Evolutionary conservation across 2,888 invertebrate genomes (phyloP).

Genomic region (Camptogramma bilineatum): DNA sequence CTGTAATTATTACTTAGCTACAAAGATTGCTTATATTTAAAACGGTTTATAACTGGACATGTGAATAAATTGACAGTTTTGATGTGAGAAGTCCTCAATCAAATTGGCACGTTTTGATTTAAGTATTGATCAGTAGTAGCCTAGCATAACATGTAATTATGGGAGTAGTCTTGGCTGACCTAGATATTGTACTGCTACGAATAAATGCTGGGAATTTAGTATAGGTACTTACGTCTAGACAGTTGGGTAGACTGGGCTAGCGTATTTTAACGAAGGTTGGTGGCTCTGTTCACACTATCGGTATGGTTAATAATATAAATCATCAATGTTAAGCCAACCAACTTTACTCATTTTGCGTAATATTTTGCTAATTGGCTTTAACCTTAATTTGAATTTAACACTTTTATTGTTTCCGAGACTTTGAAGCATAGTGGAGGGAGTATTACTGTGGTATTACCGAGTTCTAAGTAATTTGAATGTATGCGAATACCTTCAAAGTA

Average conservation of each 20-base stretch:
- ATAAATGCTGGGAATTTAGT: slow-evolving; percentile 29
- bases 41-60: slow-evolving; percentile 19
- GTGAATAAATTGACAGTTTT: slow-evolving; percentile 20
- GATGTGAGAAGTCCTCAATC: slow-evolving; percentile 21
- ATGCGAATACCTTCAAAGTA: slow-evolving; percentile 9
- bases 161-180: slow-evolving; percentile 35
- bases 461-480: background rate
- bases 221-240: slow-evolving; percentile 33
- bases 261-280: slow-evolving; percentile 8
- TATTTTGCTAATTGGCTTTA: background rate
- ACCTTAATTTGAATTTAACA: background rate
- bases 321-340: background rate
- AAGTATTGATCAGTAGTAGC: slow-evolving; percentile 31
- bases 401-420: background rate
- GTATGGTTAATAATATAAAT: background rate
- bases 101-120: slow-evolving; percentile 32
- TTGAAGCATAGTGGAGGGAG: background rate
- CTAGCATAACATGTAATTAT: slow-evolving; percentile 31
- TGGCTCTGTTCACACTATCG: background rate
- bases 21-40: background rate
- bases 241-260: slow-evolving; percentile 20
- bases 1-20: slow-evolving; percentile 4
- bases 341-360: background rate
- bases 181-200: slow-evolving; percentile 35
- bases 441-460: background rate